Percentiles rank a stretch among this genome's conserved stretches.
Conservation (phyloP, 2,797 vertebrate genomes). For the Sphenopsis melanotis region DNA sequence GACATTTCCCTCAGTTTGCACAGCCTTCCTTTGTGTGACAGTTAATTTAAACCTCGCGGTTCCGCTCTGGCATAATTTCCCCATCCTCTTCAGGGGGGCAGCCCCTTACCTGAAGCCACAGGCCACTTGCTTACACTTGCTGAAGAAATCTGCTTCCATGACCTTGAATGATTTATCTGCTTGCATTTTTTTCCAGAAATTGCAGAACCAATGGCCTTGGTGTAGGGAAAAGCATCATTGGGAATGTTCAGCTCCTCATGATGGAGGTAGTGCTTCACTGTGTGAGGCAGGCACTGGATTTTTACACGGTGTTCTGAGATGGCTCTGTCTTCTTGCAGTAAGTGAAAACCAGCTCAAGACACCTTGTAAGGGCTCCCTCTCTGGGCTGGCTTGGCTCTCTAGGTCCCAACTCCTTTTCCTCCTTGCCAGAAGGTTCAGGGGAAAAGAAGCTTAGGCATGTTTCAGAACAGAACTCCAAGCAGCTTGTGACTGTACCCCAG, state of each 20-base stretch:
- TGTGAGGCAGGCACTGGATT: neutral
- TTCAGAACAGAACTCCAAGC: neutral
- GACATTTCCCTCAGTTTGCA: neutral
- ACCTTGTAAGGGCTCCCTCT: neutral
- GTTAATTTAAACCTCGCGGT: neutral
- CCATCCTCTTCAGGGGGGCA: neutral
- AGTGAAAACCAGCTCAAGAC: neutral
- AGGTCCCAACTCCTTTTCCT: neutral
- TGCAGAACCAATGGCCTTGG: neutral
- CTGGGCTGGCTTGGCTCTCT: neutral
- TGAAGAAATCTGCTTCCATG: neutral
- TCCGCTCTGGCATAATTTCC: neutral
- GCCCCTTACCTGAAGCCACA: neutral
- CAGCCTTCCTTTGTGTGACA: neutral
- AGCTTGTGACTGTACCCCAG: neutral
- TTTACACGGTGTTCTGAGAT: neutral
- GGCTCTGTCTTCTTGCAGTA: fast-evolving
- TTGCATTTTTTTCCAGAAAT: neutral
- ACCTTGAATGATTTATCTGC: neutral
- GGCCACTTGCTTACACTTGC: neutral
- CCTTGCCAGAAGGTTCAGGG: neutral
- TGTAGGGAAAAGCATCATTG: fast-evolving
- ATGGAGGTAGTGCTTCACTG: fast-evolving
- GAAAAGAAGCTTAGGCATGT: neutral
- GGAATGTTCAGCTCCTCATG: neutral